A percentile compares a stretch with the other conserved stretches of the same genome.
These are phyloP conservation scores for Drosophila gunungcola DNA, from an alignment of 1,140 invertebrate genomes.

Conservation along the genomic window DNA sequence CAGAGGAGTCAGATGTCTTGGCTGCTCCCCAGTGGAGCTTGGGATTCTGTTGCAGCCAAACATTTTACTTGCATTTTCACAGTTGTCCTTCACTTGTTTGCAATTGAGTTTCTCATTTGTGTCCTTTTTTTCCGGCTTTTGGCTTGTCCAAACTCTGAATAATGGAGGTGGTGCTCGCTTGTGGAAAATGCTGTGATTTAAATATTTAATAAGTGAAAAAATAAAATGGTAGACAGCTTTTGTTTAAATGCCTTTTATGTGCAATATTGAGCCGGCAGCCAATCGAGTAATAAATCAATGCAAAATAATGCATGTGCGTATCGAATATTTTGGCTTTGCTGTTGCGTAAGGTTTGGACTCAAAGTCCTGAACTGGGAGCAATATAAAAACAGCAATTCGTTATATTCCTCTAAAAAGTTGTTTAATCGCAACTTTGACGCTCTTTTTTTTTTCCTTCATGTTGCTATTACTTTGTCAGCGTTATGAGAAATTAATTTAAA, in stretches of 20 bases:
- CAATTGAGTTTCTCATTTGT: slow-evolving; percentile 31
- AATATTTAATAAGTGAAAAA: slow-evolving; percentile 37
- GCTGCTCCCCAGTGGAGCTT: slow-evolving; percentile 8
- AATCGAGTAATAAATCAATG: slow-evolving; percentile 53
- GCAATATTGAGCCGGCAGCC: slow-evolving; percentile 43
- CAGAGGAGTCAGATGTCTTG: slow-evolving; percentile 27
- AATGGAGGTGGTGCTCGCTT: slow-evolving; percentile 17
- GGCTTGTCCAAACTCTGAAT: slow-evolving; percentile 31
- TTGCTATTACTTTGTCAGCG: slow-evolving; percentile 1
- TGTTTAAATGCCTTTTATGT: slow-evolving; percentile 60
- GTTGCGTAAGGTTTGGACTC: slow-evolving; percentile 3
- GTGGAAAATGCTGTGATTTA: slow-evolving; percentile 45
- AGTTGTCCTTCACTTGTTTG: slow-evolving; percentile 12
- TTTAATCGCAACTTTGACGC: slow-evolving; percentile 13
- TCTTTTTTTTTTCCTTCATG: slow-evolving; percentile 21
- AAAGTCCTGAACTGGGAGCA: background rate
- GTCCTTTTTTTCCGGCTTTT: slow-evolving; percentile 8
- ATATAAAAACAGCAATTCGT: background rate
- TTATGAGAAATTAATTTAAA: background rate
- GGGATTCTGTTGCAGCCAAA: slow-evolving; percentile 31
- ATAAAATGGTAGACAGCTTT: slow-evolving; percentile 46
- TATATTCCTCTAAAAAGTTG: slow-evolving; percentile 11
- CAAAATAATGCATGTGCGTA: slow-evolving; percentile 48
- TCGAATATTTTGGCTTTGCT: slow-evolving; percentile 19
- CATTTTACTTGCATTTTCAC: slow-evolving; percentile 52